These are phyloP conservation scores for Chanos chanos DNA, from an alignment of 2,797 vertebrate genomes.

Conservation along the genomic window DNA sequence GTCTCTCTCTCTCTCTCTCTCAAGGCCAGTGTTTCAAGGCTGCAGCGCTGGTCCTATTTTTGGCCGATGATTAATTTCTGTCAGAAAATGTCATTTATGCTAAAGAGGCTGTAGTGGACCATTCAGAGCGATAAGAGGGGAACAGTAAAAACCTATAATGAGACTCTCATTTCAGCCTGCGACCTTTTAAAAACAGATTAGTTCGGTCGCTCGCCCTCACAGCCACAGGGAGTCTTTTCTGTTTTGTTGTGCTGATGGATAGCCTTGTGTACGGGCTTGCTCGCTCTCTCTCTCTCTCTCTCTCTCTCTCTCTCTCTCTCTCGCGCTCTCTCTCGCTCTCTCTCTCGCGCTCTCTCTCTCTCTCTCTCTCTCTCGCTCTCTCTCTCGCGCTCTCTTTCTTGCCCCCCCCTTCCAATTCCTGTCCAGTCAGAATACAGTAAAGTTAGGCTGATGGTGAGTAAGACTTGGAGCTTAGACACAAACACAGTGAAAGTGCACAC, in stretches of 20 bases:
- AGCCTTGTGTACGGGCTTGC: not conserved
- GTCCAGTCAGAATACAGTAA: no score
- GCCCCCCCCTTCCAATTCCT: no score
- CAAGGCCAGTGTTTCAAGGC: conserved; percentile 36
- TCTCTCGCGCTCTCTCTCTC: no score
- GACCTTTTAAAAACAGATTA: conserved; percentile 57
- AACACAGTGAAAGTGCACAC: no score
- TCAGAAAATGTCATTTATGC: conserved; percentile 55
- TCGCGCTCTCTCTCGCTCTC: not conserved
- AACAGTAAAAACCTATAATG: conserved; percentile 45
- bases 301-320: conserved; percentile 7
- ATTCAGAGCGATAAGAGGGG: conserved; percentile 34
- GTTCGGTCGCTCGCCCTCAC: conserved; percentile 53
- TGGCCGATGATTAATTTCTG: conserved; percentile 55
- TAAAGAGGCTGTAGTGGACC: conserved; percentile 44
- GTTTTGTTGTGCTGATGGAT: not conserved
- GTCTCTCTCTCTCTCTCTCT: conserved; percentile 7
- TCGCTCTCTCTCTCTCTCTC: conserved; percentile 21
- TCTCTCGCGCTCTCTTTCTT: no score
- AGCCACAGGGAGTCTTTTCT: not conserved
- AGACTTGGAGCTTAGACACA: no score
- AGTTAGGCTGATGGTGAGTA: no score
- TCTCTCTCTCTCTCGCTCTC: no score
- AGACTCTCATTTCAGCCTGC: conserved; percentile 42
- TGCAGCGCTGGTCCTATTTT: conserved; percentile 49